Evolutionary conservation across 92 coral and sea anemone genomes (phyloP).

Genomic region (Montipora capitata): DNA sequence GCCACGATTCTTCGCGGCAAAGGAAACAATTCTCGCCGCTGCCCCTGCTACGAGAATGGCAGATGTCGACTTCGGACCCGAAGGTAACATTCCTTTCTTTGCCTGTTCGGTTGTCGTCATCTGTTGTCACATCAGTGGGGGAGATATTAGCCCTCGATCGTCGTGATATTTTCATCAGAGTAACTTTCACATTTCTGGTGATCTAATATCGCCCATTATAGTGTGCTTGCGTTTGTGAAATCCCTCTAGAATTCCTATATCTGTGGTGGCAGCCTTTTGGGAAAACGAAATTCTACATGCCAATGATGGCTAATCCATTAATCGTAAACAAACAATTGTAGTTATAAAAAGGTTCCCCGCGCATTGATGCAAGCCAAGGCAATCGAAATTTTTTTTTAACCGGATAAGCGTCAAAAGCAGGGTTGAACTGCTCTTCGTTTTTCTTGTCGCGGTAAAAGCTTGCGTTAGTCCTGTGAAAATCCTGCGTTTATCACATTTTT

Average conservation of each 20-base stretch:
- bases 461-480: not conserved
- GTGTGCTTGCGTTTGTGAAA: not conserved
- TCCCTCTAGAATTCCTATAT: not conserved
- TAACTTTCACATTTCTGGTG: not conserved
- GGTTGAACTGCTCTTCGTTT: not conserved
- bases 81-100: slow-evolving; percentile 17
- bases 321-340: not conserved
- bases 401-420: not conserved
- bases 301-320: not conserved
- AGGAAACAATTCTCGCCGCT: not conserved
- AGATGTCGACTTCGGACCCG: slow-evolving; percentile 24
- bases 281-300: not conserved
- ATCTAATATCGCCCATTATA: not conserved
- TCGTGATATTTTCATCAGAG: not conserved
- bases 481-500: not conserved
- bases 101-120: not conserved
- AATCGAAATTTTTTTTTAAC: not conserved
- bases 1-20: not conserved
- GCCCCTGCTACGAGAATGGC: slow-evolving; percentile 50
- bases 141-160: not conserved
- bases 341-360: not conserved
- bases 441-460: not conserved
- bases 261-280: not conserved
- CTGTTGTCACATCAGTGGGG: slow-evolving; percentile 11
- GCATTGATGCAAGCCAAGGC: not conserved